Conservation (phyloP, 2,797 vertebrate species). For the Harpagifer antarcticus region DNA sequence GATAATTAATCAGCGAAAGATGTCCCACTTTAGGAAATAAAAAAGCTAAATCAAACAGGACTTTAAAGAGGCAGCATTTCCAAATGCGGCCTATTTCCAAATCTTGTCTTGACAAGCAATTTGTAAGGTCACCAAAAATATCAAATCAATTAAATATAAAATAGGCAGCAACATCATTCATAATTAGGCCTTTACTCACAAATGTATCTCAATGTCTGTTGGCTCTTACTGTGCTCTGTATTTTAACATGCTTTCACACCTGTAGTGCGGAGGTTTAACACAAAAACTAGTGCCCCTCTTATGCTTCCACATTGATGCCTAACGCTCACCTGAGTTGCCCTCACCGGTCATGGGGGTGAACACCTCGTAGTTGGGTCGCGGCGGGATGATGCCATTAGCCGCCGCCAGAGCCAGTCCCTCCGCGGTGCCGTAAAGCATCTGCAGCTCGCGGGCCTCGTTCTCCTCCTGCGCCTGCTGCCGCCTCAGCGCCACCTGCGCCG, state of each 20-base stretch:
- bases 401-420: conserved; percentile 96
- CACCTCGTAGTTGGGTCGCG: conserved; percentile 94
- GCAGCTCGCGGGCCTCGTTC: conserved; percentile 96
- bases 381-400: conserved; percentile 97
- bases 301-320: accelerated
- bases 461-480: conserved; percentile 98
- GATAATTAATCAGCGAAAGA: not conserved
- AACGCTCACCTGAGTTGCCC: conserved; percentile 80
- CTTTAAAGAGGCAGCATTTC: not conserved
- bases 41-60: not conserved
- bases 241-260: too few relatives aligned
- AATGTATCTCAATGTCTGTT: too few relatives aligned
- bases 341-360: conserved; percentile 89
- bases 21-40: not conserved
- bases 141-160: too few relatives aligned
- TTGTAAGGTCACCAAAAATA: too few relatives aligned
- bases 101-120: too few relatives aligned
- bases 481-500: conserved; percentile 95
- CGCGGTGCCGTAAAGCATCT: conserved; percentile 96
- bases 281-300: not conserved
- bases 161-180: too few relatives aligned
- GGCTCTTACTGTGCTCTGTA: too few relatives aligned
- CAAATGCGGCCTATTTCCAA: too few relatives aligned
- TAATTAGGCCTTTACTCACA: too few relatives aligned
- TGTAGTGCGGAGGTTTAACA: too few relatives aligned